Percentiles rank a stretch among this genome's conserved stretches.
These are phyloP conservation scores for Epizoanthus ramosus DNA, from an alignment of 92 coral and sea anemone species.

Conservation along the genomic window DNA sequence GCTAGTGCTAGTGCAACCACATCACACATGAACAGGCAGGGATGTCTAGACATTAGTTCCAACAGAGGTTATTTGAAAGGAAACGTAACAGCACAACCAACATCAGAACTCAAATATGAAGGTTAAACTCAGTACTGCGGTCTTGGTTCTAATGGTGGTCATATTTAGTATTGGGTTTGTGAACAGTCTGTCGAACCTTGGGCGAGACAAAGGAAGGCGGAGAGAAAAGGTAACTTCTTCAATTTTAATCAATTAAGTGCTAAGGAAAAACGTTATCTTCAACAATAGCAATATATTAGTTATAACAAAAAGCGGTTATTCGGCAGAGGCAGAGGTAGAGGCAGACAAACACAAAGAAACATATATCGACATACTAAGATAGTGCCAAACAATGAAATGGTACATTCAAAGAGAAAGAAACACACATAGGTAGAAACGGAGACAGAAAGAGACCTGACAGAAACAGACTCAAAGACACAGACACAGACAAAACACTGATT, in stretches of 20 bases:
- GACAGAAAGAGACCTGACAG: background rate
- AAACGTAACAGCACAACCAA: background rate
- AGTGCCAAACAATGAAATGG: background rate
- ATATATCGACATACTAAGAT: background rate
- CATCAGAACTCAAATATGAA: slow-evolving; percentile 14
- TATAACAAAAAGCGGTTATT: background rate
- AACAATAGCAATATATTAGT: background rate
- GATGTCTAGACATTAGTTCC: background rate
- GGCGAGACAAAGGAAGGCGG: background rate
- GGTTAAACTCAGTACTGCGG: background rate
- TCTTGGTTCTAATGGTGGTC: slow-evolving; percentile 15
- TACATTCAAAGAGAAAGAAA: background rate
- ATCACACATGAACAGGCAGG: background rate
- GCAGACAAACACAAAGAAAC: background rate
- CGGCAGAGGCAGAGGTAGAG: background rate
- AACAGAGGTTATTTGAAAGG: background rate
- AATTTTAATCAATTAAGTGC: background rate
- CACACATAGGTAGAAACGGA: background rate
- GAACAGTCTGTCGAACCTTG: background rate
- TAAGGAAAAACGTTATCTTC: background rate
- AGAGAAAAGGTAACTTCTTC: slow-evolving; percentile 10
- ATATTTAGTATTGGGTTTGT: slow-evolving; percentile 1
- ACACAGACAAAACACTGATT: background rate
- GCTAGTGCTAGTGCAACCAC: background rate
- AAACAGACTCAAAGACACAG: background rate